phyloP scores from a whole-genome alignment of 2,888 invertebrate species.

The Eretmocerus hayati region DNA sequence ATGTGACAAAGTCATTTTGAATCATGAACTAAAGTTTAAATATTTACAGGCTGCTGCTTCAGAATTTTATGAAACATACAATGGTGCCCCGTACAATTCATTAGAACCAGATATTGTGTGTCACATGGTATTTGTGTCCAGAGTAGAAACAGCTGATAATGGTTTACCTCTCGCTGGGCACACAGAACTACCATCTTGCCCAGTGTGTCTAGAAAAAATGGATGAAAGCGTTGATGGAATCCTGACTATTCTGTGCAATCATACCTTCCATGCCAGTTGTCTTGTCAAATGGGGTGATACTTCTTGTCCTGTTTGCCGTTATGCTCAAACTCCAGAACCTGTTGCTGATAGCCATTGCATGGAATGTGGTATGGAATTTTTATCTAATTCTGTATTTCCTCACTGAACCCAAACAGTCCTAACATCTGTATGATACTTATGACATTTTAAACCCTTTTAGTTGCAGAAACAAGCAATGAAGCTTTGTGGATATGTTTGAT shows the following conservation, averaged over 20 bases:
- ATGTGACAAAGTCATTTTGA: no score
- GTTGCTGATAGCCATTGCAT: constrained; percentile 63
- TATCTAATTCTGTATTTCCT: no score
- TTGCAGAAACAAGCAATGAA: constrained; percentile 54
- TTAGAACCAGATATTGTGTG: constrained; percentile 88
- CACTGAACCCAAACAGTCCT: not conserved
- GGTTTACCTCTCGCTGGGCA: constrained; percentile 70
- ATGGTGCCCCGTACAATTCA: constrained; percentile 87
- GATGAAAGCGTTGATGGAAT: constrained; percentile 98
- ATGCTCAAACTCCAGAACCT: constrained; percentile 76
- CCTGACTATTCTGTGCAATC: constrained; percentile 95
- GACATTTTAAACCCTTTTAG: no score
- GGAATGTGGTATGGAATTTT: constrained; percentile 53
- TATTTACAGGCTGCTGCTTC: constrained; percentile 65
- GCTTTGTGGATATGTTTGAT: constrained; percentile 98
- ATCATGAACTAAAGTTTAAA: no score
- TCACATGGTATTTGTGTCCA: constrained; percentile 91
- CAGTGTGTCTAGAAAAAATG: constrained; percentile 94
- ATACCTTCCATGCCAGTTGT: constrained; percentile 95
- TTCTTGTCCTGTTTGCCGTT: constrained; percentile 96
- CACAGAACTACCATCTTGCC: constrained; percentile 94
- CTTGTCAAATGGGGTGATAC: constrained; percentile 94
- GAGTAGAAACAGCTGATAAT: constrained; percentile 78
- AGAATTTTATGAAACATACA: constrained; percentile 88
- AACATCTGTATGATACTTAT: no score